Evolutionary conservation across 2,113 vertebrate species (phyloP).

Genomic region (Puma concolor): DNA sequence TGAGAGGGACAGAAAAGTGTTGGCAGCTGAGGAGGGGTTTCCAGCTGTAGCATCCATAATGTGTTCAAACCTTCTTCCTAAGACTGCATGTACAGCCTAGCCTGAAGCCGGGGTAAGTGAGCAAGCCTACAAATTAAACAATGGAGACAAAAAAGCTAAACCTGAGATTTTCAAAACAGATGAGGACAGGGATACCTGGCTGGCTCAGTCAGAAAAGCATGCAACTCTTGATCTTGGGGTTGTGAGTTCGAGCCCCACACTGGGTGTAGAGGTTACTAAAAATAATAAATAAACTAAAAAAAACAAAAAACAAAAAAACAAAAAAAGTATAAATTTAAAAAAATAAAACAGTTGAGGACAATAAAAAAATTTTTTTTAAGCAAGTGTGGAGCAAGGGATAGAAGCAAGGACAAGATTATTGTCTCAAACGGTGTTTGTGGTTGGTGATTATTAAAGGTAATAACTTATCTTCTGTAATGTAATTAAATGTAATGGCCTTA

Average conservation of each 20-base stretch:
- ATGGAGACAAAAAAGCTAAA: background rate
- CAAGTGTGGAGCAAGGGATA: background rate
- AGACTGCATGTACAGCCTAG: background rate
- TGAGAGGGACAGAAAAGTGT: background rate
- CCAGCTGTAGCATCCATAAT: background rate
- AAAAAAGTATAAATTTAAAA: background rate
- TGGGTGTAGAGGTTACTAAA: too few relatives aligned
- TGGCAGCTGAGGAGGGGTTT: background rate
- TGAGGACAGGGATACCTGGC: background rate
- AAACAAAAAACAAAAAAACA: background rate
- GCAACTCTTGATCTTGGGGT: too few relatives aligned
- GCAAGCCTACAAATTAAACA: background rate
- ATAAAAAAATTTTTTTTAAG: background rate
- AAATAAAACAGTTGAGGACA: background rate
- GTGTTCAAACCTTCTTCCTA: background rate
- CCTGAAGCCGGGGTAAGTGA: accelerated
- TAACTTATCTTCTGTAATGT: background rate
- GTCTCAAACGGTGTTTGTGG: background rate
- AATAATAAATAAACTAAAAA: background rate
- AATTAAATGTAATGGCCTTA: background rate
- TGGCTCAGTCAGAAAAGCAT: too few relatives aligned
- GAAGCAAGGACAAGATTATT: background rate
- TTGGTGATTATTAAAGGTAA: background rate
- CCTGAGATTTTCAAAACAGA: background rate
- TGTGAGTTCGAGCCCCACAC: too few relatives aligned